Evolutionary conservation across 2,113 vertebrate species (phyloP), one percentile per base, ranked within the genome.

Genomic region (Cairina moschata): DNA sequence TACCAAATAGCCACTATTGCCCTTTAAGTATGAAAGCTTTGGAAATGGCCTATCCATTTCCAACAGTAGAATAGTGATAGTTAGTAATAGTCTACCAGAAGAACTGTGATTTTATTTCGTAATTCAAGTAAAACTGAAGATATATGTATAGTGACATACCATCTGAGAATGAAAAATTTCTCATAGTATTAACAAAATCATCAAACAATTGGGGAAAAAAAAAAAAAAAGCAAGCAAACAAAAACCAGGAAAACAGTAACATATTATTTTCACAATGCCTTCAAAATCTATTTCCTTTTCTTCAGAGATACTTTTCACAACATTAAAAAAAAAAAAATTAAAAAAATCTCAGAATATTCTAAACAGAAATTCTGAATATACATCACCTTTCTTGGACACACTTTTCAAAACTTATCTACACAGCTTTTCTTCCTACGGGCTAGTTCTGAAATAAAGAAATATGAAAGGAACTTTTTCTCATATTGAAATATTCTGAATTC

Each of bases 41-140:
- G 6, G 17, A 86, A 93, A 77, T 25, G n/a, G 48, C 21, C 11
- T 72, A 34, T 3, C 38, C 11, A 38, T 59, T 86, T 74, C 7
- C 3, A 67, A 68, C 40, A 63, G 44, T 28, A 58, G 9, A 13
- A 15, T 7, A 63, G 29, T 58, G 23, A 79, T 44, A 86, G 85
- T 36, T 8, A 56, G 55, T 36, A 17, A 42, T 71, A 83, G 85
- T 44, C 14, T 77, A 12, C 29, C 44, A 17, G 46, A 23, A 86
- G 26, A 68, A 31, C 8, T 52, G 42, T 4, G 17, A 29, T 54
- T 86, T 83, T 73, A 68, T 63, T 91, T 2, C 5, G 25, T 73
- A 94, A 79, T 75, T 62, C 25, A 88, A 22, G n/a, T 65, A 87
- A 73, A 93, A 90, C 87, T 59, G 29, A 80, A 89, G 58, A 87